phyloP scores from a whole-genome alignment of 2,113 vertebrate genomes.

The Calyptommatus sinebrachiatus region DNA sequence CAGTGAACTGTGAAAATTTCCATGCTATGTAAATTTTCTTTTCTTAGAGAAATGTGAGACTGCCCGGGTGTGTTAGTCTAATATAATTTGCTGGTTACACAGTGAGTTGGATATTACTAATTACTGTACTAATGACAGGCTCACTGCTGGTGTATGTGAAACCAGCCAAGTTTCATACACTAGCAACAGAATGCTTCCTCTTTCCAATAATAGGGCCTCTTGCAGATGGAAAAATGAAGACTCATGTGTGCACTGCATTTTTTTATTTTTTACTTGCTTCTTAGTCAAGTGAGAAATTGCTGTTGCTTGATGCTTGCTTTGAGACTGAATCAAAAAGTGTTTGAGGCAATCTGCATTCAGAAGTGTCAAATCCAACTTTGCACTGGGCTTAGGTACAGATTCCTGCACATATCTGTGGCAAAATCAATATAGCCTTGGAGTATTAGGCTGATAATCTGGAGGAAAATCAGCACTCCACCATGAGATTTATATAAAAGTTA shows the following conservation, averaged over 20 bases:
- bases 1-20: conserved; percentile 63
- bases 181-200: not conserved
- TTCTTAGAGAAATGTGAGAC: conserved; percentile 46
- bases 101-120: conserved; percentile 56
- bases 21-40: conserved; percentile 58
- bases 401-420: no score
- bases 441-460: no score
- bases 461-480: no score
- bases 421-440: no score
- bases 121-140: conserved; percentile 33
- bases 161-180: not conserved
- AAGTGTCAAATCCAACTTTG: no score
- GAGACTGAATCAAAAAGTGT: not conserved
- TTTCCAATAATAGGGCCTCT: not conserved
- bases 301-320: not conserved
- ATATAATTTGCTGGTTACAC: conserved; percentile 24
- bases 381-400: no score
- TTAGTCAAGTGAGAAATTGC: not conserved
- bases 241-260: not conserved
- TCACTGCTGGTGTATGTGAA: not conserved
- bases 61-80: conserved; percentile 21
- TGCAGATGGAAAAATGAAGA: not conserved
- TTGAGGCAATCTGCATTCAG: no score
- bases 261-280: not conserved
- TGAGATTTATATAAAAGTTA: no score